A percentile compares a stretch with the other conserved stretches of the same genome.
These are phyloP conservation scores for Geotria australis DNA, from an alignment of 2,797 vertebrate species.

Conservation along the genomic window DNA sequence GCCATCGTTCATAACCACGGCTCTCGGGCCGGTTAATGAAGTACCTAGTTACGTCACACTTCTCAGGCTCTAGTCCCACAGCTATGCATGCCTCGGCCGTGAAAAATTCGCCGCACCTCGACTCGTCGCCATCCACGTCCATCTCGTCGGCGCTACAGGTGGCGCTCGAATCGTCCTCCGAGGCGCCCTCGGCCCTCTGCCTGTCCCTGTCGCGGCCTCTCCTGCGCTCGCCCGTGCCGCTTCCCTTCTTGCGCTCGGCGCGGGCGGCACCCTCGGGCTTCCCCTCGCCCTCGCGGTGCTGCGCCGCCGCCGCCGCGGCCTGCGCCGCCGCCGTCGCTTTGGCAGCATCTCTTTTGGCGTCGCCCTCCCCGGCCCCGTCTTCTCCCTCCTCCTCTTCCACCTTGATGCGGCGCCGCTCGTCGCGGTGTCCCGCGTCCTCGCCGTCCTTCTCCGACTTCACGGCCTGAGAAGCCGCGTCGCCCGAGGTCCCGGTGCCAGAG, in stretches of 20 bases:
- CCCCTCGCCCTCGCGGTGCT: conserved; percentile 33
- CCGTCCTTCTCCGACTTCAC: background rate
- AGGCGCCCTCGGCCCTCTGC: conserved; percentile 18
- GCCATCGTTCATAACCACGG: too few species aligned
- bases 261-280: conserved; percentile 9
- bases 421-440: too few species aligned
- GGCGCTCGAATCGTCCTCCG: conserved; percentile 89
- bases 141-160: conserved; percentile 90
- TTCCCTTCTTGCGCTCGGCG: conserved; percentile 14
- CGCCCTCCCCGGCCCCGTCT: conserved; percentile 20
- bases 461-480: conserved; percentile 9
- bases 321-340: conserved; percentile 31
- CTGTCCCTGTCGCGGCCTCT: conserved; percentile 3
- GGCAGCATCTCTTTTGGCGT: conserved; percentile 14
- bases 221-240: conserved; percentile 14
- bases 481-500: conserved; percentile 6
- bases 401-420: conserved; percentile 15
- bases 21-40: too few species aligned
- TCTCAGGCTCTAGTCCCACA: too few species aligned
- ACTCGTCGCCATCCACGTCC: conserved; percentile 31
- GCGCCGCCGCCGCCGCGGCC: conserved; percentile 48
- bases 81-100: too few species aligned
- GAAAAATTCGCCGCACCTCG: too few species aligned
- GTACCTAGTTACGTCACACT: too few species aligned
- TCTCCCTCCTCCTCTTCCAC: conserved; percentile 33